Percentiles rank a stretch among this genome's conserved stretches.
Conservation (phyloP, 2,113 vertebrate species). For the Ancistrus triradiatus region DNA sequence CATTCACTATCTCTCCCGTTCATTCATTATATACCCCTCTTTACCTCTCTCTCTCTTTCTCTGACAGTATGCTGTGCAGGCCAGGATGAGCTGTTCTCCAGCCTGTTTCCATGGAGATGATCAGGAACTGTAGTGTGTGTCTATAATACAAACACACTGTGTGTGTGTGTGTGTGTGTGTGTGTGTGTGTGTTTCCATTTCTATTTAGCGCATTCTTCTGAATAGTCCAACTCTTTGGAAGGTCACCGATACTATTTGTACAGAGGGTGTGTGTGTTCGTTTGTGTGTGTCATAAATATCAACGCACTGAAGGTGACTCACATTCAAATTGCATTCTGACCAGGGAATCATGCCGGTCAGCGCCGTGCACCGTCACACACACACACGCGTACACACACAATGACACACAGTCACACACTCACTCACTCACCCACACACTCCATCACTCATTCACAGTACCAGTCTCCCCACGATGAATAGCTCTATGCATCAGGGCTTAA, state of each 20-base stretch:
- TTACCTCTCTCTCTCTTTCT: conserved; percentile 5
- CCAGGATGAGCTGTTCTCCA: conserved; percentile 39
- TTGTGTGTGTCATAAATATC: neutral
- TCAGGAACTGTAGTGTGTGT: conserved; percentile 32
- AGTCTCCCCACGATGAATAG: no score
- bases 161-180: conserved; percentile 8
- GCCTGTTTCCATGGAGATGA: conserved; percentile 48
- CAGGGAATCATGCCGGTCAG: no score
- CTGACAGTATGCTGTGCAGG: conserved; percentile 36
- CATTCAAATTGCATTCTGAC: no score
- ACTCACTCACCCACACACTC: no score
- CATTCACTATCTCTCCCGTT: neutral
- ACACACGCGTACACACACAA: no score
- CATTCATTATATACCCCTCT: conserved; percentile 6
- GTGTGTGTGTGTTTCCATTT: neutral
- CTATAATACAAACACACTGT: conserved; percentile 29
- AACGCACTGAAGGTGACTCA: no score
- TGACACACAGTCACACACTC: no score
- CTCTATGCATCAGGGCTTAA: no score
- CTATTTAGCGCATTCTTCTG: neutral
- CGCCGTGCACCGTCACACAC: no score
- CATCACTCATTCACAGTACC: no score
- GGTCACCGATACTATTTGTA: no score
- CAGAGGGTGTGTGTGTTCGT: neutral
- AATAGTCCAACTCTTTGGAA: neutral